Base-by-base conservation (phyloP, 2,113 vertebrate genomes). In the Tretioscincus oriximinensis region DNA sequence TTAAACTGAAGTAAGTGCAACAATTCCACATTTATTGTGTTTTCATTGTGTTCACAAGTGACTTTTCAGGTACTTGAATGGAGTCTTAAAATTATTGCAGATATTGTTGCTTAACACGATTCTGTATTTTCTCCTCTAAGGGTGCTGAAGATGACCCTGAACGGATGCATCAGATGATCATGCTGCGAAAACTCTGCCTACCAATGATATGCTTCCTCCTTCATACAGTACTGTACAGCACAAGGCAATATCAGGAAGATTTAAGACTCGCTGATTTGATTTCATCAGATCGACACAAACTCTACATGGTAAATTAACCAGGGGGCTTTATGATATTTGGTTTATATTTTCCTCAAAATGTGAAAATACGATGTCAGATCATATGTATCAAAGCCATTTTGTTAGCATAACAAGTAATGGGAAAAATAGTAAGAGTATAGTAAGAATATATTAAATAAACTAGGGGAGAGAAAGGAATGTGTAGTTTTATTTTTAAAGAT, bases 261-360 rank as follows among this genome's bases (percentile, higher is more conserved):
- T 96, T 99, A 21, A 95, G 97, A 1, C 94, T 99, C 2, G 97
- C 98, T 0, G 98, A 99, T 89, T 96, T 96, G 89, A 95, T 99
- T 0, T 96, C 98, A 9, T 97, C 97, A 0, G 97, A 99, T 81
- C 96, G 98, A 78, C 97, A 99, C 88, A 93, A 94, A 54, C 96
- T 99, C 0, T 98, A 99, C 76, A 92, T 93, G 96, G 98, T 96
- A 90, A 91, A 92, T 81, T 51, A 0, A 54, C 63, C 45, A 75
- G 26, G 20, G 51, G 2, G 10, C 47, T 14, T n/a, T 58, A 47
- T 41, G 28, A 5, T 1, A 49, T 88, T 49, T 74, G 26, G 24
- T 71, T 79, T 64, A 8, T 8, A 18, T 20, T 77, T 64, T 54
- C n/a, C 54, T 58, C 54, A 58, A 41, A 71, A 65, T 70, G 2